Conservation (phyloP, 2,797 vertebrate genomes). For the Sarcoramphus papa region DNA sequence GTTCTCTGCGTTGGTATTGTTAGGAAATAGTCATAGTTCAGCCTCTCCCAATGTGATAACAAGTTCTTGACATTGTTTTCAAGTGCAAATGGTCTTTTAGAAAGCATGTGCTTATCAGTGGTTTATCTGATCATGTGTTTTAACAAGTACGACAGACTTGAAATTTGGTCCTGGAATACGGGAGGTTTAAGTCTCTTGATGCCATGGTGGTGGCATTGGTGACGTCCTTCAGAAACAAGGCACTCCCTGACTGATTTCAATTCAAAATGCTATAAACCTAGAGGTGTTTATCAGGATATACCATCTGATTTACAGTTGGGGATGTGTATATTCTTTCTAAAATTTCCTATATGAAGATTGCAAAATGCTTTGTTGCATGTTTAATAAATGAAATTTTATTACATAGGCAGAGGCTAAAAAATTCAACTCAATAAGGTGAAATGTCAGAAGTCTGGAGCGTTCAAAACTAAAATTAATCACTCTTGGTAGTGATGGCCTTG, state of each 20-base stretch:
- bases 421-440: background rate
- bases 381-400: background rate
- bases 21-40: background rate
- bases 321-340: background rate
- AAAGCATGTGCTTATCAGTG: background rate
- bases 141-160: background rate
- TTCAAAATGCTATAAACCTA: background rate
- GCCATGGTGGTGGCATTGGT: background rate
- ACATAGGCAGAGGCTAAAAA: background rate
- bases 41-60: background rate
- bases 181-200: background rate
- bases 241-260: background rate
- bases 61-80: background rate
- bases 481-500: background rate
- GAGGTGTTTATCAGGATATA: background rate
- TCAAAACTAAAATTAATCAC: background rate
- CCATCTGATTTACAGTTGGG: background rate
- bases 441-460: background rate
- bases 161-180: background rate
- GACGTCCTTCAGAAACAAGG: background rate
- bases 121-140: background rate
- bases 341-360: background rate
- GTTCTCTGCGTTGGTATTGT: background rate
- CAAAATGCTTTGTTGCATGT: background rate
- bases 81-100: background rate